Percentiles rank a stretch among this genome's conserved stretches.
These are phyloP conservation scores for Stegodyphus dumicola DNA, from an alignment of 1,140 invertebrate genomes.

Conservation along the genomic window DNA sequence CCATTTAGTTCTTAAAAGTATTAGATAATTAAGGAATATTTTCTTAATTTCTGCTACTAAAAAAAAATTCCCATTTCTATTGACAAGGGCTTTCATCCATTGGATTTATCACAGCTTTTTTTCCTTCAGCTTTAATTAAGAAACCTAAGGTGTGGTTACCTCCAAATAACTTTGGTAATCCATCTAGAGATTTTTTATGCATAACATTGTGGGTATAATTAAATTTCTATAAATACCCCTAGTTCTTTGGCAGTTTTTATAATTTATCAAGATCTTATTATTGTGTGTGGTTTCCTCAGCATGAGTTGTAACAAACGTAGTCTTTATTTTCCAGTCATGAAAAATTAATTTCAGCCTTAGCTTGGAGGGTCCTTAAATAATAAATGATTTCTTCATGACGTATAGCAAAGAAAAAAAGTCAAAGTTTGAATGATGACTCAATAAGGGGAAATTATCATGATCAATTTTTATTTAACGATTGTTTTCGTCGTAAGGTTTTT, in stretches of 20 bases:
- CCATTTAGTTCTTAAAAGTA: too few relatives aligned
- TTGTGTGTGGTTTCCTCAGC: constrained; percentile 28
- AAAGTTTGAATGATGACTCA: constrained; percentile 55
- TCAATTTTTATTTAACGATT: constrained; percentile 46
- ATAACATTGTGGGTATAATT: constrained; percentile 44
- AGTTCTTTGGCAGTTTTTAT: constrained; percentile 37
- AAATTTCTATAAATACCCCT: constrained; percentile 57
- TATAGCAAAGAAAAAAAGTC: constrained; percentile 31
- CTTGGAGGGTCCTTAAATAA: constrained; percentile 21
- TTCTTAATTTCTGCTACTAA: not conserved
- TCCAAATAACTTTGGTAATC: constrained; percentile 47
- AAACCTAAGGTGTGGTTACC: constrained; percentile 52
- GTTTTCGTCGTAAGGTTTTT: constrained; percentile 39
- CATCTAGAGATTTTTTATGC: constrained; percentile 40
- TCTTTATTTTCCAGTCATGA: constrained; percentile 47
- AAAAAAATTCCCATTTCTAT: constrained; percentile 18
- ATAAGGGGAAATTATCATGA: constrained; percentile 48
- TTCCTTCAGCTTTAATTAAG: constrained; percentile 49
- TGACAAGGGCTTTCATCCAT: constrained; percentile 11
- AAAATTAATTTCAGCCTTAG: constrained; percentile 49
- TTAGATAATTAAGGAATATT: constrained; percentile 28
- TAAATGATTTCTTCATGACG: constrained; percentile 55
- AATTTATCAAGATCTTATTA: constrained; percentile 55
- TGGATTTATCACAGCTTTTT: constrained; percentile 43
- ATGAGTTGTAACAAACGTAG: constrained; percentile 48